Evolutionary conservation across 1,140 invertebrate genomes (phyloP), one percentile per base, ranked within the genome.

Genomic region (Drosophila tsacasi): DNA sequence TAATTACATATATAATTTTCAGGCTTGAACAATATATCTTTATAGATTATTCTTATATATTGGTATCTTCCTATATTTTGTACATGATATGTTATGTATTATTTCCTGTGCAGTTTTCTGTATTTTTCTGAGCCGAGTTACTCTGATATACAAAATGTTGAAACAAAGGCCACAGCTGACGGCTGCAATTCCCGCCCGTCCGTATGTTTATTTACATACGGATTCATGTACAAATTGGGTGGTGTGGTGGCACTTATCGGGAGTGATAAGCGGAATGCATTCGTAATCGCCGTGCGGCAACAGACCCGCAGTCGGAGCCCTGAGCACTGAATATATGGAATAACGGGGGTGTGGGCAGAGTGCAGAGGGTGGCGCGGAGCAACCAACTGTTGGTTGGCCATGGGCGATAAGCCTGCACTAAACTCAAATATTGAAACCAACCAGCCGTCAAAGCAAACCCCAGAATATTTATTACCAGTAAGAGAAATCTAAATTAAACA

Each of bases 101-200:
- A 39, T 23, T 57, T 57, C 15, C 32, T 25, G 52, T 55, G 54
- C 17, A 39, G 15, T n/a, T n/a, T n/a, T 12, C 21, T 19, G 21
- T 25, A 12, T 12, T 13, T 32, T 37, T 39, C 17, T 13, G 49
- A 30, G 37, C 23, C 37, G 47, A 60, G 54, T 71, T 47, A 71
- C 35, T 54, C 17, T 19, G 59, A 60, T 79, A 72, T 79, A 46
- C 19, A 46, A 78, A 79, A 65, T 63, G 63, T 72, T 72, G 54
- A 72, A 79, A 79, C 76, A 79, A 79, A 79, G 76, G 66, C 66
- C 40, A 60, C 66, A 79, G 76, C 66, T 65, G 76, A 69, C 64
- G 57, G 35, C 67, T 73, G 69, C 69, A 73, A 25, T 60, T 30
- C 19, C 4, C 66, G n/a, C 27, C 60, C 44, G 25, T 23, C 23